A percentile compares a stretch with the other conserved stretches of the same genome.
Evolutionary conservation across 2,888 invertebrate genomes (phyloP).

Genomic region (Cryptus armator): DNA sequence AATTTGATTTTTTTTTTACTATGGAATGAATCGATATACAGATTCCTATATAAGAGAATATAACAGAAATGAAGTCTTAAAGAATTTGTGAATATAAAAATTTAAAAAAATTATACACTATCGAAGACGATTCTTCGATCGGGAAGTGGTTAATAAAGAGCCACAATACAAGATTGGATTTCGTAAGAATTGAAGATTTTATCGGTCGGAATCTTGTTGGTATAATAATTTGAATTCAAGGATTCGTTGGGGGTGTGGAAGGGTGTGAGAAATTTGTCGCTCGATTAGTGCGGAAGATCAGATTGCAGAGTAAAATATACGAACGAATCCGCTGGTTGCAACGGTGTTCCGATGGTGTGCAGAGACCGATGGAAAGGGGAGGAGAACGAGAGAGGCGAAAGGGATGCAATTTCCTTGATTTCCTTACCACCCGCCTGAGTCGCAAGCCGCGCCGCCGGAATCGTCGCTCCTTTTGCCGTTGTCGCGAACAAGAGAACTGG

Average conservation of each 20-base stretch:
- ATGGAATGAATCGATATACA: too few relatives aligned
- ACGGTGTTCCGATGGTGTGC: constrained; percentile 19
- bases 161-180: too few relatives aligned
- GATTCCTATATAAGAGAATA: too few relatives aligned
- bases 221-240: constrained; percentile 1
- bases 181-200: background rate
- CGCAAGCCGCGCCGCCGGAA: background rate
- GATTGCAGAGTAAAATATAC: constrained; percentile 9
- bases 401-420: constrained; percentile 46
- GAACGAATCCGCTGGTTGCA: background rate
- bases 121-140: too few relatives aligned
- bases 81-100: too few relatives aligned
- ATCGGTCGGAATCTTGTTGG: background rate
- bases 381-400: constrained; percentile 28
- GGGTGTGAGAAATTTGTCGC: constrained; percentile 44
- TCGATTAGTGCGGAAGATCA: constrained; percentile 45
- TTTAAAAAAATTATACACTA: too few relatives aligned
- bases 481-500: background rate
- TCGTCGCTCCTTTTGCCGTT: constrained; percentile 13
- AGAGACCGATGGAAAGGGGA: constrained; percentile 12
- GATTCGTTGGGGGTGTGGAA: constrained; percentile 4
- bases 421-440: constrained; percentile 13
- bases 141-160: too few relatives aligned
- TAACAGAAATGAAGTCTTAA: too few relatives aligned
- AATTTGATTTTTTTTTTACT: too few relatives aligned